Base-by-base conservation (phyloP, 2,797 vertebrate genomes). In the Takifugu ocellatus region DNA sequence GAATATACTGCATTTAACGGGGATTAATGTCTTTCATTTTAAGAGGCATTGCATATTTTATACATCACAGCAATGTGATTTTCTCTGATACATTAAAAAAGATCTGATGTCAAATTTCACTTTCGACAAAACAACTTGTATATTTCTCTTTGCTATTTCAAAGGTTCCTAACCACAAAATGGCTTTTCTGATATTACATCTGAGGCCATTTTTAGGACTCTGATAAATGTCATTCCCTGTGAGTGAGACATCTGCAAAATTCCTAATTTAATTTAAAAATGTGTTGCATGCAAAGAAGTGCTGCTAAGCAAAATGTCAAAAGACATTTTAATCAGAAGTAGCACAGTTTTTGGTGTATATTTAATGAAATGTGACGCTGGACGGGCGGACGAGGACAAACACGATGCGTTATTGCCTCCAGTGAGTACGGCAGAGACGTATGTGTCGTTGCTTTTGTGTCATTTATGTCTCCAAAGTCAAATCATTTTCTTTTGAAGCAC, bases 221-320 rank as follows among this genome's bases (percentile, higher is more conserved):
- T 29, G 70, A 81, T 85, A 83, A 90, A 89, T 86, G 78, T 86
- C 83, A 87, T 68, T 43, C 80, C 63, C 66, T 62, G 83, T 80
- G 69, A 77, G 67, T 80, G 69, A 77, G 67, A 80, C 79, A 79
- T 70, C 68, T 74, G 51, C 54, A 80, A 73, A 77, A 79, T 79
- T 78, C 74, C 77, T 77, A 79, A 85, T 89, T 87, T 84, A 84
- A 88, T 90, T 88, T 83, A 59, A 77, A 60, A 86, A 68, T 60
- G 49, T 79, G 72, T 75, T 70, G 63, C 84, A 72, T 72, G 44
- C 78, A 76, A 71, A 74, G 54, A 85, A 87, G 85, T 86, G 21
- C 21, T 21, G 21, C 21, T 21, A 21, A 21, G 21, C 21, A 21
- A 21, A 21, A 21, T 21, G 82, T 79, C 78, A 81, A 52, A 56